Percentiles rank a stretch among this genome's conserved stretches.
Conservation (phyloP, 2,113 vertebrate species). For the Connochaetes taurinus region DNA sequence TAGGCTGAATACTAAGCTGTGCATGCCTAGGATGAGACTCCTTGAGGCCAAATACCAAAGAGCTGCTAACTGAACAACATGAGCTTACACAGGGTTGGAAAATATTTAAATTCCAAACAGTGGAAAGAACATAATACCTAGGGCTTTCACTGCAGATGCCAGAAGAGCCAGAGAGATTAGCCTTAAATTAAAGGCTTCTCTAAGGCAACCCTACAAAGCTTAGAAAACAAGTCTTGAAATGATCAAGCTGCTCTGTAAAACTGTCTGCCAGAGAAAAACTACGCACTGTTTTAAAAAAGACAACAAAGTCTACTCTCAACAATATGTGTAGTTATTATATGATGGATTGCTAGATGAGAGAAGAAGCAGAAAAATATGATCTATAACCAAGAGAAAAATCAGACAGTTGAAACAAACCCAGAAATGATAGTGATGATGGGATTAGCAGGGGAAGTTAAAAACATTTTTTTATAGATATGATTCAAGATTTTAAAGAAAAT, state of each 20-base stretch:
- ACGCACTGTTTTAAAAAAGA: not conserved
- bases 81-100: not conserved
- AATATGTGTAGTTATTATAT: not conserved
- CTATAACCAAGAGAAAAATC: not conserved
- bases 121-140: not conserved
- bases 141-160: not conserved
- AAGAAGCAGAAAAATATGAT: not conserved
- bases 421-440: not conserved
- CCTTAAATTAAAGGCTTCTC: not conserved
- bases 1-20: not conserved
- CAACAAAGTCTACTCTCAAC: not conserved
- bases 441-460: not conserved
- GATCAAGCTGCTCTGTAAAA: not conserved
- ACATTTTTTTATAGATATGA: not conserved
- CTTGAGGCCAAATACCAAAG: not conserved
- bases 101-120: not conserved
- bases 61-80: not conserved
- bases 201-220: not conserved
- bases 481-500: not conserved
- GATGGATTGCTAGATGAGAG: not conserved
- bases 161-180: not conserved
- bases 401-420: not conserved
- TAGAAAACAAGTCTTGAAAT: conserved; percentile 1
- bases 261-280: not conserved
- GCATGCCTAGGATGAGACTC: not conserved